These are phyloP conservation scores for Agonum fuliginosum DNA, from an alignment of 2,888 invertebrate species.

Conservation along the genomic window DNA sequence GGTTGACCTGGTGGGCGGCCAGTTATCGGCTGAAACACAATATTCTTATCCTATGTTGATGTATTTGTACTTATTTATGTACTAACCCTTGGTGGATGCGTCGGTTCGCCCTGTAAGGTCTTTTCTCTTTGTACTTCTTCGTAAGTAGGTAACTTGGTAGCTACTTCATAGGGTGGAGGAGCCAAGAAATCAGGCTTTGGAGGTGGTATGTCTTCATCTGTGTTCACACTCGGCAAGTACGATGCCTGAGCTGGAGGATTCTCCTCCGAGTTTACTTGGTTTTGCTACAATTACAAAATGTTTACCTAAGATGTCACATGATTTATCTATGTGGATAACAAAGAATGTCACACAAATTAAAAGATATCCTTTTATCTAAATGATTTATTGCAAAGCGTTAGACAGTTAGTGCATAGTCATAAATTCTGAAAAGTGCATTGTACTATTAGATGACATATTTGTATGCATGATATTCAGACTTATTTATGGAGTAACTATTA, in stretches of 20 bases:
- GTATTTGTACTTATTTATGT: constrained; percentile 44
- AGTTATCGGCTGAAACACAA: constrained; percentile 66
- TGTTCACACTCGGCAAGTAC: constrained; percentile 21
- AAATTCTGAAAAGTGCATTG: neutral
- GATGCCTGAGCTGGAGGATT: constrained; percentile 51
- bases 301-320: neutral
- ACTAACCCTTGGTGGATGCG: constrained; percentile 64
- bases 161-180: constrained; percentile 91
- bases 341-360: neutral
- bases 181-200: constrained; percentile 90
- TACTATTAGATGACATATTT: no score
- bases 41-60: no score
- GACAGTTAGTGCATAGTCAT: neutral
- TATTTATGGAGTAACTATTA: neutral
- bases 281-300: constrained; percentile 28
- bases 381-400: constrained; percentile 4
- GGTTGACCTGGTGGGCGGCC: constrained; percentile 71
- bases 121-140: constrained; percentile 95
- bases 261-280: constrained; percentile 42
- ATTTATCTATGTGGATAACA: neutral
- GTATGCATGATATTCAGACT: neutral
- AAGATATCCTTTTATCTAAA: neutral
- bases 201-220: constrained; percentile 83
- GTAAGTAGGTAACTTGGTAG: constrained; percentile 90
- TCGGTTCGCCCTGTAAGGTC: constrained; percentile 82